phyloP scores from a whole-genome alignment of 1,140 invertebrate genomes.

The Drosophila melanica region DNA sequence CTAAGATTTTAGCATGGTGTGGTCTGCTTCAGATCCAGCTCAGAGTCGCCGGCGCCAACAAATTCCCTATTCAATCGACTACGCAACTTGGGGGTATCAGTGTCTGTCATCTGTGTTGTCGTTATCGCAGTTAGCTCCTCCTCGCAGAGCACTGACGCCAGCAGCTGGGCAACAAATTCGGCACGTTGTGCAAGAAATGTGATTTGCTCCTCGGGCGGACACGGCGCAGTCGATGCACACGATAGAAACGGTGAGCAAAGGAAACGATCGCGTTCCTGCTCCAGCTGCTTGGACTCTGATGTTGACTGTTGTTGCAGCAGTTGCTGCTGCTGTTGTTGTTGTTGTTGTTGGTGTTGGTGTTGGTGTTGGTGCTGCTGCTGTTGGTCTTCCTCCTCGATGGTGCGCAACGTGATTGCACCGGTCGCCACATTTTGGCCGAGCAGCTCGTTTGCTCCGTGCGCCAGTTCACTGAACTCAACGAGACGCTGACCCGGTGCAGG shows the following conservation, averaged over 20 bases:
- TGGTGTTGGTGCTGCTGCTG: too few species aligned
- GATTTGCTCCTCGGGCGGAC: conserved; percentile 19
- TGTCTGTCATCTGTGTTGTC: neutral
- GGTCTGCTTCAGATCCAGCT: conserved; percentile 36
- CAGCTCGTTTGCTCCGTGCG: conserved; percentile 8
- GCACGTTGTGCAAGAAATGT: conserved; percentile 54
- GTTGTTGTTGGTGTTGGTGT: neutral
- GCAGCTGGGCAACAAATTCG: conserved; percentile 64
- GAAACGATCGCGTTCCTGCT: conserved; percentile 48
- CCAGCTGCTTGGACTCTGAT: conserved; percentile 9
- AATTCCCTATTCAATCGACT: conserved; percentile 20
- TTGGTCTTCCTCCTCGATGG: conserved; percentile 40
- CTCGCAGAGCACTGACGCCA: conserved; percentile 58
- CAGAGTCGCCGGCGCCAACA: conserved; percentile 62
- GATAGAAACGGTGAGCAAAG: conserved; percentile 58
- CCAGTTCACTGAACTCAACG: conserved; percentile 20
- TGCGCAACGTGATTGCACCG: conserved; percentile 12
- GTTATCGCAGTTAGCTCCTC: conserved; percentile 35
- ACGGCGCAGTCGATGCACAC: neutral
- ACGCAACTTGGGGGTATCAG: conserved; percentile 15
- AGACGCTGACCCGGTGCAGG: conserved; percentile 3
- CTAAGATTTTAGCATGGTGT: conserved; percentile 8
- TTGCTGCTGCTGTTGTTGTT: conserved; percentile 10
- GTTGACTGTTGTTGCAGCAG: conserved; percentile 10
- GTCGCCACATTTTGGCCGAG: conserved; percentile 1